Percentiles rank a stretch among this genome's conserved stretches.
Conservation (phyloP, 2,888 invertebrate species). For the Nemotelus nigrinus region DNA sequence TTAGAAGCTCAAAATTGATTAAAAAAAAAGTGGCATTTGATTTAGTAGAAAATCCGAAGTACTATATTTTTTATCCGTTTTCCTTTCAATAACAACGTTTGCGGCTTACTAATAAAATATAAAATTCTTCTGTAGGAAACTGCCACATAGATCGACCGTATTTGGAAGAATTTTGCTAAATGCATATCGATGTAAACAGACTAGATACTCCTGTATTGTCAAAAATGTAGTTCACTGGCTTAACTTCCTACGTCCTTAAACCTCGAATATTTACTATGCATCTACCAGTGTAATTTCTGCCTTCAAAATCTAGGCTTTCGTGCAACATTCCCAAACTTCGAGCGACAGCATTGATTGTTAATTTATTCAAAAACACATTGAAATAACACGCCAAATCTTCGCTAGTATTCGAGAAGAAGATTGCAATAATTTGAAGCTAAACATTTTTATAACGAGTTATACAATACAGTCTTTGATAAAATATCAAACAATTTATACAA, state of each 20-base stretch:
- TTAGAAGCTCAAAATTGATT: no score
- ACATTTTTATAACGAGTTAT: constrained; percentile 41
- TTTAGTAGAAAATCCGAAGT: no score
- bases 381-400: constrained; percentile 35
- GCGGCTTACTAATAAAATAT: no score
- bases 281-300: background rate
- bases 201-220: no score
- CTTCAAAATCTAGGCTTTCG: constrained; percentile 12
- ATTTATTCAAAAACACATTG: constrained; percentile 7
- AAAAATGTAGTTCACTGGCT: no score
- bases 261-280: background rate
- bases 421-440: constrained; percentile 43
- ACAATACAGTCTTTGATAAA: constrained; percentile 36
- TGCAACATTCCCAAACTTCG: constrained; percentile 10
- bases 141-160: no score
- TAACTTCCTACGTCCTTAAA: no score
- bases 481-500: constrained; percentile 33
- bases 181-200: no score
- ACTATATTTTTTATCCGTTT: background rate
- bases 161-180: no score
- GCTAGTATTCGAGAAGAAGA: constrained; percentile 27
- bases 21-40: no score
- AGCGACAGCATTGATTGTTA: background rate
- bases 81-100: background rate
- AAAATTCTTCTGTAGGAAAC: no score